These are phyloP conservation scores for Amphimallon solstitiale DNA, from an alignment of 2,888 invertebrate species.

Conservation along the genomic window DNA sequence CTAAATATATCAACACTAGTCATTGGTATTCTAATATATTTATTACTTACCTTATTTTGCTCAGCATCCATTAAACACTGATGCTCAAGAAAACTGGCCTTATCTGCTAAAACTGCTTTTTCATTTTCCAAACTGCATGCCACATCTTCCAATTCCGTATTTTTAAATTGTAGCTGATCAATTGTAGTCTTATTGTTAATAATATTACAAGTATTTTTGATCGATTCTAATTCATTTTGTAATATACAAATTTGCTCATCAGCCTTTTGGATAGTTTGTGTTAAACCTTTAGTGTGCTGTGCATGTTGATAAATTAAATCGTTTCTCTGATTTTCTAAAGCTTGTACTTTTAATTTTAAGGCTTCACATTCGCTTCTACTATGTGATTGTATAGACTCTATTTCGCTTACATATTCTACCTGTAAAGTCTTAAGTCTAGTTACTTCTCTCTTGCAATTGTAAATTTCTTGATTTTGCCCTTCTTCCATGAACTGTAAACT, in stretches of 20 bases:
- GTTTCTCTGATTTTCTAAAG: slow-evolving; percentile 38
- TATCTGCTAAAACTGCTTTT: slow-evolving; percentile 47
- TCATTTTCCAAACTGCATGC: slow-evolving; percentile 41
- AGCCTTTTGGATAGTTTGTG: slow-evolving; percentile 28
- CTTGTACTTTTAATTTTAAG: slow-evolving; percentile 33
- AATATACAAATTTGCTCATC: slow-evolving; percentile 37
- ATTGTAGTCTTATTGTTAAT: neutral
- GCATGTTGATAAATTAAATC: slow-evolving; percentile 18
- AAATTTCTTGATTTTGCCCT: slow-evolving; percentile 52
- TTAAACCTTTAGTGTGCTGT: slow-evolving; percentile 26
- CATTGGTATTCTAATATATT: neutral
- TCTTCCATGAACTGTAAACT: slow-evolving; percentile 19
- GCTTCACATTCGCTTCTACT: slow-evolving; percentile 24
- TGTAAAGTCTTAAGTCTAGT: slow-evolving; percentile 47
- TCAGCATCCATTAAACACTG: neutral
- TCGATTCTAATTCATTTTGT: slow-evolving; percentile 18
- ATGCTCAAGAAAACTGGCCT: slow-evolving; percentile 14
- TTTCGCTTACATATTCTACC: slow-evolving; percentile 46
- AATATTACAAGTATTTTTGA: neutral
- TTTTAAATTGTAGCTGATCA: slow-evolving; percentile 2
- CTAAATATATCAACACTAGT: slow-evolving; percentile 38
- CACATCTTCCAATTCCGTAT: slow-evolving; percentile 19
- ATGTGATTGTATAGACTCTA: slow-evolving; percentile 41
- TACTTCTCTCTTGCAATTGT: slow-evolving; percentile 51
- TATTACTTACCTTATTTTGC: slow-evolving; percentile 30